phyloP scores from a whole-genome alignment of 2,888 invertebrate genomes.

The Calameuta pallipes region DNA sequence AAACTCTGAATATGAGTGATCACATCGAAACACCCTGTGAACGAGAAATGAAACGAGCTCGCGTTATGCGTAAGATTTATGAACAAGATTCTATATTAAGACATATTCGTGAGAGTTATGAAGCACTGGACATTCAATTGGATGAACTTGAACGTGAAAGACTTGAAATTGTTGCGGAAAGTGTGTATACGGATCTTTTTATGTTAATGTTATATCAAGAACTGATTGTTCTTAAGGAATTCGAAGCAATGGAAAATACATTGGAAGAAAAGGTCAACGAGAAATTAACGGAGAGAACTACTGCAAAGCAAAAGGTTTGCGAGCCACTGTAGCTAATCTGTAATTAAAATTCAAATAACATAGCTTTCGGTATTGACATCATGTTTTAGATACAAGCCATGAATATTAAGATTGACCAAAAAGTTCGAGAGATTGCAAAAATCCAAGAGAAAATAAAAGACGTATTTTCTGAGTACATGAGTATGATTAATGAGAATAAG shows the following conservation, averaged over 20 bases:
- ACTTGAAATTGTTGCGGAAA: slow-evolving; percentile 71
- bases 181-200: slow-evolving; percentile 73
- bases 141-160: slow-evolving; percentile 70
- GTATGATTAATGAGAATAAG: slow-evolving; percentile 76
- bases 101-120: slow-evolving; percentile 71
- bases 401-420: slow-evolving; percentile 66
- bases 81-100: slow-evolving; percentile 76
- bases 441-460: slow-evolving; percentile 67
- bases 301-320: slow-evolving; percentile 38
- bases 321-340: background rate
- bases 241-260: slow-evolving; percentile 77
- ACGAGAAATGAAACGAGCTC: slow-evolving; percentile 69
- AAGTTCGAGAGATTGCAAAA: slow-evolving; percentile 64
- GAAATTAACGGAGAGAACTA: slow-evolving; percentile 67
- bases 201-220: slow-evolving; percentile 79
- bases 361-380: background rate
- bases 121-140: slow-evolving; percentile 76
- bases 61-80: slow-evolving; percentile 70
- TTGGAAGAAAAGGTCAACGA: slow-evolving; percentile 72
- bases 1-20: slow-evolving; percentile 55
- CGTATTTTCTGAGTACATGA: slow-evolving; percentile 71
- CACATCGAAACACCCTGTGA: slow-evolving; percentile 69
- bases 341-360: background rate
- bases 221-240: slow-evolving; percentile 78
- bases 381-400: slow-evolving; percentile 38